Percentiles rank a stretch among this genome's conserved stretches.
phyloP scores from a whole-genome alignment of 2,113 vertebrate genomes.

The Herpailurus yagouaroundi region DNA sequence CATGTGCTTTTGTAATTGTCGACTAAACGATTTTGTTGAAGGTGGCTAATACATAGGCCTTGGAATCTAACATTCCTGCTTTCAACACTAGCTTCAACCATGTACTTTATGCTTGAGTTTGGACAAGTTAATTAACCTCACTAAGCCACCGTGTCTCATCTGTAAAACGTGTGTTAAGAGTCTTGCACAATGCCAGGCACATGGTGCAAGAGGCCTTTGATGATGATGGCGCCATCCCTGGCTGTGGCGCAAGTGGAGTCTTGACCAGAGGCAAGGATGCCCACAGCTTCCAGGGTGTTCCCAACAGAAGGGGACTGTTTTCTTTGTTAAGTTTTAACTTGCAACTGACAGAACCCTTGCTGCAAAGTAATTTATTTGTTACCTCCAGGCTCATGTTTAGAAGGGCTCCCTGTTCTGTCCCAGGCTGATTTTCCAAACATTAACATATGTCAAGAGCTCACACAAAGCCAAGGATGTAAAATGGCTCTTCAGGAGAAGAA shows the following conservation, averaged over 20 bases:
- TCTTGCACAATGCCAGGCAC: not conserved
- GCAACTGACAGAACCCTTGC: slow-evolving; percentile 52
- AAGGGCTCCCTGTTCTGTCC: slow-evolving; percentile 62
- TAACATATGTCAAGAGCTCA: slow-evolving; percentile 66
- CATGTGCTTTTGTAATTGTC: not conserved
- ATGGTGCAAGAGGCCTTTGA: not conserved
- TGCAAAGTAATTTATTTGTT: slow-evolving; percentile 73
- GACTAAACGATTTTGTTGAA: not conserved
- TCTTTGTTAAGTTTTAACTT: slow-evolving; percentile 64
- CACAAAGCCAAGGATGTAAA: slow-evolving; percentile 52
- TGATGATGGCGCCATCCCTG: not conserved
- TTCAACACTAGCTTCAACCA: not conserved
- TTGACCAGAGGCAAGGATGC: not conserved
- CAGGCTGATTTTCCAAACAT: slow-evolving; percentile 66
- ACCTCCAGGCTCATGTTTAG: slow-evolving; percentile 67
- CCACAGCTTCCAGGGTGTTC: not conserved
- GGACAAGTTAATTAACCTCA: slow-evolving; percentile 10
- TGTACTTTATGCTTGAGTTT: not conserved
- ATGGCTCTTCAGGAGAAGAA: not conserved
- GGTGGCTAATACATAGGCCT: not conserved
- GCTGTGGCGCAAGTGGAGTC: not conserved
- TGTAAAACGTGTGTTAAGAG: not conserved
- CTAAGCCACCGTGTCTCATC: not conserved
- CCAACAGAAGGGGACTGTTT: slow-evolving; percentile 55
- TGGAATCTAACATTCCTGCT: not conserved